phyloP scores from a whole-genome alignment of 2,888 invertebrate genomes.

The Protodeltote pygarga region DNA sequence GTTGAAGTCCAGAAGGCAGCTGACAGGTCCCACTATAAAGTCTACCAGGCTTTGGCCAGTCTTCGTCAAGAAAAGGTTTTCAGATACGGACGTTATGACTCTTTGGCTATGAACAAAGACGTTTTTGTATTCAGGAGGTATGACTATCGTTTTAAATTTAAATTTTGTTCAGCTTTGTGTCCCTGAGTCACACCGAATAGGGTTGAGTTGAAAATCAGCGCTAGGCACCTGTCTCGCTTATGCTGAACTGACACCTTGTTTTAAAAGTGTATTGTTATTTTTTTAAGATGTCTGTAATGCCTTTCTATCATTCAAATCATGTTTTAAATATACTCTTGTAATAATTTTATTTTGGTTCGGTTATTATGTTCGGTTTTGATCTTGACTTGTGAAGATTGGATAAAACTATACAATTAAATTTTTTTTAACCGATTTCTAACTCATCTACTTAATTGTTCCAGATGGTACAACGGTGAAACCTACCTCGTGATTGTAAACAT shows the following conservation, averaged over 20 bases:
- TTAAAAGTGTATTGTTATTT: too few species aligned
- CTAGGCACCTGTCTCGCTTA: too few species aligned
- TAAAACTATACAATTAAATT: too few species aligned
- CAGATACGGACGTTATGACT: slow-evolving; percentile 82
- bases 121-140: slow-evolving; percentile 87
- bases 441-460: slow-evolving; percentile 42
- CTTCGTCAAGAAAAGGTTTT: slow-evolving; percentile 85
- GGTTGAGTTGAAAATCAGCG: too few species aligned
- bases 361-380: not conserved
- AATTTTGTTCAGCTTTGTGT: too few species aligned
- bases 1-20: slow-evolving; percentile 82
- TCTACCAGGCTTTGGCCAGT: slow-evolving; percentile 86
- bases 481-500: slow-evolving; percentile 86
- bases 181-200: too few species aligned
- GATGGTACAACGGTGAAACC: slow-evolving; percentile 68
- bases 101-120: slow-evolving; percentile 83
- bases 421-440: not conserved
- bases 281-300: too few species aligned
- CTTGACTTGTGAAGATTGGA: too few species aligned
- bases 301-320: too few species aligned
- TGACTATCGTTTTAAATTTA: too few species aligned
- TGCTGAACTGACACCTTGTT: too few species aligned
- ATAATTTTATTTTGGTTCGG: not conserved
- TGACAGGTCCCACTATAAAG: slow-evolving; percentile 86
- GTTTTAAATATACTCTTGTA: too few species aligned